Evolutionary conservation across 2,797 vertebrate species (phyloP), one percentile per base, ranked within the genome.

Genomic region (Pangasius djambal): DNA sequence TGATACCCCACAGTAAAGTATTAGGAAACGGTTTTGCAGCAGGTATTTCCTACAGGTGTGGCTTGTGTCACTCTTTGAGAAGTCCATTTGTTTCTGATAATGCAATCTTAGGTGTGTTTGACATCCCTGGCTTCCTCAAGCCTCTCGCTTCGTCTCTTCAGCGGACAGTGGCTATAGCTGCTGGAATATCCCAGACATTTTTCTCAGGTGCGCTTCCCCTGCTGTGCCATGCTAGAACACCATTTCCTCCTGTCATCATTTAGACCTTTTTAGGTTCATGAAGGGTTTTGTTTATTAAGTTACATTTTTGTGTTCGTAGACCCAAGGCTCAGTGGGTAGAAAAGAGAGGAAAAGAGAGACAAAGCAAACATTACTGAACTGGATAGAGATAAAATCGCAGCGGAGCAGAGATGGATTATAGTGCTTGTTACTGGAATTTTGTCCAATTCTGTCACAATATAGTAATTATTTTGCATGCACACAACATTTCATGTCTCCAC

Each of bases 161-260:
- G 90, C 67, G 77, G 90, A 91, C 91, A 90, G 88, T 87, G 72
- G 87, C 90, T 92, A 78, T 89, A 83, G 89, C 87, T 92, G 90
- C 90, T 77, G 90, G 70, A 87, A 87, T 90, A 87, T 89, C 88
- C 34, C 82, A 92, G 74, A 83, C 59, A 1, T 87, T 92, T 83
- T 86, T 92, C 75, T 87, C 91, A 91, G 91, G 86, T 91, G 91
- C 40, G 87, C 75, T 5, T 55, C 18, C 20, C 34, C 0, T 59
- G 55, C 55, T 40, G 31, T 65, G 31, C 69, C 22, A n/a, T 63
- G 59, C 37, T 63, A 28, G 22, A 83, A 13, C 81, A 2, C 16
- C 81, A 44, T 63, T 44, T 83, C 52, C n/a, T 55, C 16, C 16
- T 20, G 28, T 52, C 48, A 52, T 52, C 48, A 55, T 57, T 79